phyloP scores from a whole-genome alignment of 2,113 vertebrate species.

The Candoia aspera region DNA sequence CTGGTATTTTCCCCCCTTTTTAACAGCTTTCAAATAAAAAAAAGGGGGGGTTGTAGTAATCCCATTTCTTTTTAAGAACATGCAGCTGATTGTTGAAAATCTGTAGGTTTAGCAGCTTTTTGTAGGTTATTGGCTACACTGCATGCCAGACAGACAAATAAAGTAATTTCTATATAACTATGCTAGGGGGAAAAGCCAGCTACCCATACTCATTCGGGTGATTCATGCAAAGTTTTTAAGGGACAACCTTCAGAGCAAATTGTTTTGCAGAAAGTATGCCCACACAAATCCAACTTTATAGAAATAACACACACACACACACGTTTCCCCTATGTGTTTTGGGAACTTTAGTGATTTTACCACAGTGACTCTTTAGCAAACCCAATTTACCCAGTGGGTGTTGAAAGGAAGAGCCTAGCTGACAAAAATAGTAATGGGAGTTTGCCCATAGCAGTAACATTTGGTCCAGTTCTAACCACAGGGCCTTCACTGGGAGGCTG shows the following conservation, averaged over 20 bases:
- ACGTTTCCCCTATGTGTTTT: background rate
- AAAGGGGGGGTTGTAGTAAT: fast-evolving
- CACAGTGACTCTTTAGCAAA: background rate
- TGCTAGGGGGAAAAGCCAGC: background rate
- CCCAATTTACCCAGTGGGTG: background rate
- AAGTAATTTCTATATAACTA: background rate
- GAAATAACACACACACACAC: background rate
- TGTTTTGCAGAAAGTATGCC: background rate
- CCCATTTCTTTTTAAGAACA: constrained; percentile 36
- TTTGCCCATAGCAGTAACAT: background rate
- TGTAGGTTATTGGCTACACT: background rate
- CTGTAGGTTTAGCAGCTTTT: constrained; percentile 28
- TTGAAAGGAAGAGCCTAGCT: background rate
- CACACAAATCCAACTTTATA: background rate
- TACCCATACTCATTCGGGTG: background rate
- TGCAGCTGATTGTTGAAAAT: constrained; percentile 28
- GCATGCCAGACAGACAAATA: background rate
- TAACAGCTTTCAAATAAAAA: constrained; percentile 5
- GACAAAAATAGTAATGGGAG: no score
- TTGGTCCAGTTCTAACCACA: background rate
- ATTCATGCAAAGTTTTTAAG: no score
- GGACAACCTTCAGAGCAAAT: background rate
- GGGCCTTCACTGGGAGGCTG: background rate
- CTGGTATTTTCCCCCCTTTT: constrained; percentile 26
- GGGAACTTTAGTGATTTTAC: background rate